These are phyloP conservation scores for Brachirus orientalis DNA, from an alignment of 2,113 vertebrate species.

Conservation along the genomic window DNA sequence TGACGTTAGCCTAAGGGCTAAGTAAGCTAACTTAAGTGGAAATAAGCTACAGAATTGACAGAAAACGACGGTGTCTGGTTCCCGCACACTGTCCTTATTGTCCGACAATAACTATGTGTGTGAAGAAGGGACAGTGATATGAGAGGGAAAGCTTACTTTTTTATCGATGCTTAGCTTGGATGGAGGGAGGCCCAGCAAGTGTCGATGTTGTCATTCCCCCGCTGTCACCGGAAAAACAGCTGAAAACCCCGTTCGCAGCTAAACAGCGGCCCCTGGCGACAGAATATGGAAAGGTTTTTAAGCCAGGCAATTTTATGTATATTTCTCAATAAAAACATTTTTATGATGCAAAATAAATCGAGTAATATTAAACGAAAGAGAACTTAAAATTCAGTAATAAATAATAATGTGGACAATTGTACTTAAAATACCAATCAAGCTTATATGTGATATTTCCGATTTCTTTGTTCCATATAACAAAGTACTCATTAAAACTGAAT, in stretches of 20 bases:
- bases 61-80: neutral
- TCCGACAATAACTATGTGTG: rapidly evolving
- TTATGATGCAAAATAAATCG: no score
- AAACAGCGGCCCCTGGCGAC: conserved; percentile 29
- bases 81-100: neutral
- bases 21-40: conserved; percentile 39
- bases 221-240: conserved; percentile 62
- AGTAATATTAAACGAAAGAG: no score
- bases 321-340: no score
- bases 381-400: no score
- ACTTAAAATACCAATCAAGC: no score
- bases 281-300: neutral
- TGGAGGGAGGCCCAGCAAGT: conserved; percentile 34
- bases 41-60: neutral
- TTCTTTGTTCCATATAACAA: no score
- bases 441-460: no score
- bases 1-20: conserved; percentile 64
- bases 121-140: rapidly evolving
- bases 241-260: rapidly evolving
- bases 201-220: conserved; percentile 54
- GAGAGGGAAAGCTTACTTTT: conserved; percentile 56
- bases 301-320: no score
- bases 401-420: no score
- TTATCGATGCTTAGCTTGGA: conserved; percentile 30
- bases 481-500: no score